Evolutionary conservation across 2,113 vertebrate species (phyloP).

Genomic region (Zapornia atra): DNA sequence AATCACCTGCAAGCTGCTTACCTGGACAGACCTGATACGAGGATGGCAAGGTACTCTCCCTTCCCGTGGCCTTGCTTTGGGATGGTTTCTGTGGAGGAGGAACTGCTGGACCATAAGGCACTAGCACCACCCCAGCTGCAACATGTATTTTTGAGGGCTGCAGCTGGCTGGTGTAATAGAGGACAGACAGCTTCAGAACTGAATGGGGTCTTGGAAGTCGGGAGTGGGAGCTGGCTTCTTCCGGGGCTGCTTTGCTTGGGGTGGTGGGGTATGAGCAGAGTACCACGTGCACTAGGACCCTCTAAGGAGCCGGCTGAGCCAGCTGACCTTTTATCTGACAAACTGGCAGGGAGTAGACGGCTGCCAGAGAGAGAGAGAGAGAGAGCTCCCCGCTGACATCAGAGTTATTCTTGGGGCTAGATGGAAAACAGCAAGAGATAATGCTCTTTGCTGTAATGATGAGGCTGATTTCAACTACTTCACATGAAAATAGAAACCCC

Average conservation of each 20-base stretch:
- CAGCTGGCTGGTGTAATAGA: background rate
- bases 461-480: constrained; percentile 42
- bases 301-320: background rate
- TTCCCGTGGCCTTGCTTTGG: fast-evolving
- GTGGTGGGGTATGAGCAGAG: background rate
- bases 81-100: background rate
- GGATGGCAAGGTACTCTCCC: too few relatives aligned
- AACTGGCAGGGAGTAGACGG: background rate
- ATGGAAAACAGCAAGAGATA: constrained; percentile 23
- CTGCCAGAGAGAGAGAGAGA: constrained; percentile 37
- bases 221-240: background rate
- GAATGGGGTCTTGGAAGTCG: background rate
- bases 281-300: fast-evolving
- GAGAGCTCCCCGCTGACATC: constrained; percentile 42
- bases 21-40: background rate
- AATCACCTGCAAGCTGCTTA: background rate
- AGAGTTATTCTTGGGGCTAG: constrained; percentile 66
- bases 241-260: background rate
- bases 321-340: constrained; percentile 53
- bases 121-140: fast-evolving
- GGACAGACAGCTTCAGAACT: background rate
- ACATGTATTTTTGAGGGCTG: background rate
- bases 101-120: fast-evolving
- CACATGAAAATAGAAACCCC: constrained; percentile 10
- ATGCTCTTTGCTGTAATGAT: constrained; percentile 42